Conservation (phyloP, 2,113 vertebrate species). For the Coregonus clupeaformis region DNA sequence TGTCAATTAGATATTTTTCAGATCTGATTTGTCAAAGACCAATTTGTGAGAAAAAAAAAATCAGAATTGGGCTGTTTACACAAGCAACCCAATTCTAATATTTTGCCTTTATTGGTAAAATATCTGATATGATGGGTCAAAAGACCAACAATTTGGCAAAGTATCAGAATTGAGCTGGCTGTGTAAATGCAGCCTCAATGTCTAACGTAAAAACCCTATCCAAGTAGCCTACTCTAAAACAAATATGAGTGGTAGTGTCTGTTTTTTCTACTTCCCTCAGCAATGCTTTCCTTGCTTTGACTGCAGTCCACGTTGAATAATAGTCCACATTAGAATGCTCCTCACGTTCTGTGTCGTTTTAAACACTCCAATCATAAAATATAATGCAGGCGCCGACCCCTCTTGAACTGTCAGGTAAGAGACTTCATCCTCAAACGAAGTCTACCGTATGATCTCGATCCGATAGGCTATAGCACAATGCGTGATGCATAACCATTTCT, state of each 20-base stretch:
- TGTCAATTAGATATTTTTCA: too few relatives aligned
- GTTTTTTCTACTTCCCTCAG: neutral
- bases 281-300: neutral
- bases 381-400: conserved; percentile 24
- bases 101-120: too few relatives aligned
- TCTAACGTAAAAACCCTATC: too few relatives aligned
- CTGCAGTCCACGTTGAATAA: conserved; percentile 27
- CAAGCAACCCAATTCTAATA: too few relatives aligned
- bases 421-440: too few relatives aligned
- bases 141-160: too few relatives aligned
- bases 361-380: conserved; percentile 30
- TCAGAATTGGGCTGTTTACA: too few relatives aligned
- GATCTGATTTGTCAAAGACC: too few relatives aligned
- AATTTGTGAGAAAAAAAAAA: too few relatives aligned
- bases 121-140: too few relatives aligned
- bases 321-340: conserved; percentile 26
- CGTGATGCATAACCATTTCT: neutral
- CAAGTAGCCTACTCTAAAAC: neutral
- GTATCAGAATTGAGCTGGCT: too few relatives aligned
- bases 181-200: too few relatives aligned
- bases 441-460: conserved; percentile 11
- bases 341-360: conserved; percentile 32
- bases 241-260: neutral
- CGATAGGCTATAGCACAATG: conserved; percentile 5
- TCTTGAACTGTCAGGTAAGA: conserved; percentile 27